phyloP scores from a whole-genome alignment of 2,888 invertebrate genomes.

The Sarcophaga rosellei region DNA sequence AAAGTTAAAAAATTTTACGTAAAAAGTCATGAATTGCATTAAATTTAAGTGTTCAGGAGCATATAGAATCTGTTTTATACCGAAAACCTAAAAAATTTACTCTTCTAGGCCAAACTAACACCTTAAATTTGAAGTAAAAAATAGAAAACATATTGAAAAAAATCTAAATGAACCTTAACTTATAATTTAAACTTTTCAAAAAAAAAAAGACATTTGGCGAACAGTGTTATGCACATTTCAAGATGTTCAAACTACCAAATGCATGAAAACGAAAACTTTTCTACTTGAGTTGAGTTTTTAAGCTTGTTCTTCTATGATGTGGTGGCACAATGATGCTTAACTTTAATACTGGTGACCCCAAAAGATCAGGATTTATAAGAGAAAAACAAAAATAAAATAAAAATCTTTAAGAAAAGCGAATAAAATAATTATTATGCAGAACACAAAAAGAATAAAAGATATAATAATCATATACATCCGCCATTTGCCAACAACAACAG shows the following conservation, averaged over 20 bases:
- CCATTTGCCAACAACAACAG: conserved; percentile 48
- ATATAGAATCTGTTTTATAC: no score
- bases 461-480: conserved; percentile 56
- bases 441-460: conserved; percentile 9
- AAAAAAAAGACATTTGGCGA: conserved; percentile 3
- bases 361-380: conserved; percentile 56
- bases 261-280: background rate
- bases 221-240: background rate
- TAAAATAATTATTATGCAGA: conserved; percentile 45
- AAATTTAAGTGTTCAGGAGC: no score
- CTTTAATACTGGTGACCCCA: conserved; percentile 33
- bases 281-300: no score
- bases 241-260: background rate
- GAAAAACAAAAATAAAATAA: background rate
- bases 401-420: conserved; percentile 25
- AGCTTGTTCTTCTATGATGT: no score
- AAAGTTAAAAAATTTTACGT: conserved; percentile 3
- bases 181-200: conserved; percentile 61
- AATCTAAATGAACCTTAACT: conserved; percentile 31
- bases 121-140: no score
- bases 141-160: background rate
- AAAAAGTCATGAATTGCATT: no score
- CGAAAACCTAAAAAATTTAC: no score
- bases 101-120: no score
- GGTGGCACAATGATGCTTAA: background rate